These are phyloP conservation scores for Leptarthrus brevirostris DNA, from an alignment of 2,888 invertebrate genomes.

Conservation along the genomic window DNA sequence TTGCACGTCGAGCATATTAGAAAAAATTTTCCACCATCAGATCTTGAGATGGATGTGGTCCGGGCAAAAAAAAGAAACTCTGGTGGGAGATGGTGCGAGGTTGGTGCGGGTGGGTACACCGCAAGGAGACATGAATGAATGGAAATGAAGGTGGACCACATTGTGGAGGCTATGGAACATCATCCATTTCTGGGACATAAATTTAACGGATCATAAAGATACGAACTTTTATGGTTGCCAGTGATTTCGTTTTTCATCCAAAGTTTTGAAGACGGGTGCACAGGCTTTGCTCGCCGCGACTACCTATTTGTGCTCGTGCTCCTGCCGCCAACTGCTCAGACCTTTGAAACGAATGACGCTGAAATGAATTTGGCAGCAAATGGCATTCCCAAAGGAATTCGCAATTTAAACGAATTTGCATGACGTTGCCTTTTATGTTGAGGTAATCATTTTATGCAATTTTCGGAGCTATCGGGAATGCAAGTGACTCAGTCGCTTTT, in stretches of 20 bases:
- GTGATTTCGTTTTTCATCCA: conserved; percentile 29
- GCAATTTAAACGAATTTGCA: conserved; percentile 44
- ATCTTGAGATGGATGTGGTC: conserved; percentile 43
- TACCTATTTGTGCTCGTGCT: conserved; percentile 1
- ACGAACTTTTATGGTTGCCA: conserved; percentile 29
- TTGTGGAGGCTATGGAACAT: conserved; percentile 32
- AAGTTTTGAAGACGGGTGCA: background rate
- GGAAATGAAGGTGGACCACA: conserved; percentile 35
- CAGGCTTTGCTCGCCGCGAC: background rate
- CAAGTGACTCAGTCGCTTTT: conserved; percentile 10
- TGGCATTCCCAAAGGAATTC: conserved; percentile 35
- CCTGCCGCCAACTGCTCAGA: conserved; percentile 15
- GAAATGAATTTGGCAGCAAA: conserved; percentile 45
- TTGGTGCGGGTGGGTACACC: too few species aligned
- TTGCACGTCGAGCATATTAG: conserved; percentile 48
- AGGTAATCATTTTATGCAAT: conserved; percentile 41
- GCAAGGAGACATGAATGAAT: background rate
- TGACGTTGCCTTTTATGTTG: conserved; percentile 22
- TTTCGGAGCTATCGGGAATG: conserved; percentile 1
- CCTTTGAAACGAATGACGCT: conserved; percentile 32
- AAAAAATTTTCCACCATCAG: conserved; percentile 48
- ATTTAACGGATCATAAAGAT: conserved; percentile 47
- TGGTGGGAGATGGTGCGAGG: background rate
- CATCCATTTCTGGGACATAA: conserved; percentile 44
- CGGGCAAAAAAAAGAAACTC: background rate